Conservation (phyloP, 1,140 invertebrate genomes). For the Drosophila varians region DNA sequence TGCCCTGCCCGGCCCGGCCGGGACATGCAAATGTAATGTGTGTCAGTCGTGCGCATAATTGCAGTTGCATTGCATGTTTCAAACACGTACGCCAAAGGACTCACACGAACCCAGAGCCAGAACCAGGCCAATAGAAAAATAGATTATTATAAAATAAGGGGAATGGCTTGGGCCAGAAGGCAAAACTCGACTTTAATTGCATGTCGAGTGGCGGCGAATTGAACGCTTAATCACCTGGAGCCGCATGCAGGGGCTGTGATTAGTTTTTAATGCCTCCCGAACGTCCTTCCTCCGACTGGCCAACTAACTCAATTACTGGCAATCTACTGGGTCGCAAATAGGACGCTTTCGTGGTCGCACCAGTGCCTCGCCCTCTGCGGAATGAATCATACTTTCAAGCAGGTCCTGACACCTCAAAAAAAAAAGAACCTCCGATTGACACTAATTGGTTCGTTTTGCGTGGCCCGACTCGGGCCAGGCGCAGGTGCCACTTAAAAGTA, state of each 20-base stretch:
- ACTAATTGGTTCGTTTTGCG: conserved; percentile 39
- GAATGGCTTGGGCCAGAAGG: conserved; percentile 2
- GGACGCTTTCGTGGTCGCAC: too few relatives aligned
- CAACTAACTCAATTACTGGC: conserved; percentile 17
- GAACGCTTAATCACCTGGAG: conserved; percentile 61
- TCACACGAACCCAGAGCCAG: conserved; percentile 8
- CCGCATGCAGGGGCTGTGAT: conserved; percentile 52
- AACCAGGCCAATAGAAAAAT: conserved; percentile 17
- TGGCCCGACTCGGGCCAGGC: conserved; percentile 15
- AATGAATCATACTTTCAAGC: neutral
- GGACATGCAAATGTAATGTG: conserved; percentile 39
- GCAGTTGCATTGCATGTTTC: conserved; percentile 67
- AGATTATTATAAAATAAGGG: neutral
- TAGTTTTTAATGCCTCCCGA: conserved; percentile 62
- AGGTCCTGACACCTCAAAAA: neutral
- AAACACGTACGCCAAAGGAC: conserved; percentile 41
- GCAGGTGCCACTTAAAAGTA: conserved; percentile 24
- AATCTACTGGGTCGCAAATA: too few relatives aligned
- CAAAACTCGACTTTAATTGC: conserved; percentile 50
- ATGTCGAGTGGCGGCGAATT: conserved; percentile 48
- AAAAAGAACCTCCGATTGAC: conserved; percentile 50
- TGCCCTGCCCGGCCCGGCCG: too few relatives aligned
- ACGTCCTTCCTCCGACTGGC: conserved; percentile 40
- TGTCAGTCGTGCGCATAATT: conserved; percentile 76
- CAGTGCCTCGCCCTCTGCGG: too few relatives aligned